A percentile compares a stretch with the other conserved stretches of the same genome.
These are phyloP conservation scores for Argyrosomus japonicus DNA, from an alignment of 2,113 vertebrate genomes.

Conservation along the genomic window DNA sequence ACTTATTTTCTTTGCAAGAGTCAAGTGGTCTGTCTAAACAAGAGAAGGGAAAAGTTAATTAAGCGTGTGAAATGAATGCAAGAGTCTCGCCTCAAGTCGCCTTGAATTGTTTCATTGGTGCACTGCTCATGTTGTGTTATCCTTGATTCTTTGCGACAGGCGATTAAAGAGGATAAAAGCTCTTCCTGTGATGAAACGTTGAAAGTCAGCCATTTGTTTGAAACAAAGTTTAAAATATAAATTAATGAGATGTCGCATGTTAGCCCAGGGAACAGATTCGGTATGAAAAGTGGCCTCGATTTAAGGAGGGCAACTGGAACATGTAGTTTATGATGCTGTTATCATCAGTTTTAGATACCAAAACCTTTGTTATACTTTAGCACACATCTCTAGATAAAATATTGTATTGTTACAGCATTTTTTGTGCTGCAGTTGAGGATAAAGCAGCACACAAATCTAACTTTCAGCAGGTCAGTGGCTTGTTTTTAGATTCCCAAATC, in stretches of 20 bases:
- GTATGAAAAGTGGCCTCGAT: background rate
- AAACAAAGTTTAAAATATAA: constrained; percentile 1
- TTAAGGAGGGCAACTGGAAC: background rate
- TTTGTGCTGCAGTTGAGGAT: background rate
- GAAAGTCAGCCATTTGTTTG: background rate
- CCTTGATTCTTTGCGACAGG: background rate
- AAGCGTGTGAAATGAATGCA: background rate
- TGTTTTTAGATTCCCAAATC: constrained; percentile 4
- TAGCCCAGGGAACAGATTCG: background rate
- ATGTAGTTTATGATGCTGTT: background rate
- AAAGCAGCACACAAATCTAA: background rate
- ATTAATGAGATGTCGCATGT: background rate
- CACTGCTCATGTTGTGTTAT: background rate
- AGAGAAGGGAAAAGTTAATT: background rate
- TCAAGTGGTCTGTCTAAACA: background rate
- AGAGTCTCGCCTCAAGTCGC: background rate
- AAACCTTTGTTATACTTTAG: no score
- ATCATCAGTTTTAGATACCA: background rate
- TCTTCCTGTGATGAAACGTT: background rate
- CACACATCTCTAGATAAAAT: no score
- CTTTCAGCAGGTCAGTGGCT: background rate
- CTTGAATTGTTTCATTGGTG: background rate
- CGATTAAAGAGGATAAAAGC: constrained; percentile 13
- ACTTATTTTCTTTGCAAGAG: no score
- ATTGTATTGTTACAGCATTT: no score